A percentile compares a stretch with the other conserved stretches of the same genome.
phyloP scores from a whole-genome alignment of 2,113 vertebrate genomes.

The Phyllostomus discolor region DNA sequence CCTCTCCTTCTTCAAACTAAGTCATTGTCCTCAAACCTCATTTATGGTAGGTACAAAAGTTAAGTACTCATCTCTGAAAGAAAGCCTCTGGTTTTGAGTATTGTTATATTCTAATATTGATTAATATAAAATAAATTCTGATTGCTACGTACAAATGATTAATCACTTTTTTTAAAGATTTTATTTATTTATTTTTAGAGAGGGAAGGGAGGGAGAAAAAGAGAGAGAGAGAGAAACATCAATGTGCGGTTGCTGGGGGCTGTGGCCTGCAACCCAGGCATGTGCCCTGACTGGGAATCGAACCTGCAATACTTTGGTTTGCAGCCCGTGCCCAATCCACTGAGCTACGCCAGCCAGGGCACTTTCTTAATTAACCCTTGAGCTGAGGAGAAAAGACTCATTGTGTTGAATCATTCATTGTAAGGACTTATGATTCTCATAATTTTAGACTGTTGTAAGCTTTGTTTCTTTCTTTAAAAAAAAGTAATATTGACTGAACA shows the following conservation, averaged over 20 bases:
- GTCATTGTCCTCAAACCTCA: conserved; percentile 25
- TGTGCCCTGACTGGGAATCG: too few relatives aligned
- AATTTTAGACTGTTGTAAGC: not conserved
- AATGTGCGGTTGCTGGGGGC: too few relatives aligned
- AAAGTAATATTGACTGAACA: not conserved
- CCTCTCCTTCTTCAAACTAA: conserved; percentile 12
- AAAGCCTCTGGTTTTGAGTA: not conserved
- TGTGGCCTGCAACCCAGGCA: too few relatives aligned
- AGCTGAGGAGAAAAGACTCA: not conserved
- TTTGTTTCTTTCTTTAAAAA: not conserved
- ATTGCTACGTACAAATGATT: not conserved
- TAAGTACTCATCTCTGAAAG: not conserved
- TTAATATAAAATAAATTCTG: not conserved
- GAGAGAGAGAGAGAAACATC: too few relatives aligned
- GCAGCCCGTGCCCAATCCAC: too few relatives aligned
- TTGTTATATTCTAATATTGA: not conserved
- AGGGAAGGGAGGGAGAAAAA: too few relatives aligned
- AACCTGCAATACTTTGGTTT: too few relatives aligned
- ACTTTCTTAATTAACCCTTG: conserved; percentile 10
- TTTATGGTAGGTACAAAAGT: not conserved
- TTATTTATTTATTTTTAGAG: too few relatives aligned
- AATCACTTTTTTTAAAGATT: not conserved
- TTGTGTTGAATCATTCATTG: not conserved
- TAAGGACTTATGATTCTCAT: not conserved
- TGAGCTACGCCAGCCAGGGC: too few relatives aligned